Base-by-base conservation (phyloP, 2,888 invertebrate genomes). In the Brassicogethes aeneus region DNA sequence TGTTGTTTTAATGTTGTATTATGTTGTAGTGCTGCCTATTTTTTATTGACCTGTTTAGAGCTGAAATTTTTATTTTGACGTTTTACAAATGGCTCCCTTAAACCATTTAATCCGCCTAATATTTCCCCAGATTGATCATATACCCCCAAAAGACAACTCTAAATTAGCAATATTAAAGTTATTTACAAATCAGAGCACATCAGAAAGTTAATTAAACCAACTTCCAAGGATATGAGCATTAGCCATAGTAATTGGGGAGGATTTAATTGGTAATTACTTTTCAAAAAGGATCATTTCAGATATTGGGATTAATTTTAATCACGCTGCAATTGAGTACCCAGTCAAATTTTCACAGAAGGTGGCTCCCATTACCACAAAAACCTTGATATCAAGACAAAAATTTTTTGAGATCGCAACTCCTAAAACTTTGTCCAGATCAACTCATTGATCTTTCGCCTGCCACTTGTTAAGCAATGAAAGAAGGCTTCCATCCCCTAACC, bases 51-150 rank as follows among this genome's bases (percentile, higher is more conserved):
- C 12, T 15, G 12, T 30, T 29, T 40, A 12, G 39, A 8, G 5
- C 5, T 10, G 5, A 44, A 42, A 47, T 50, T 48, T 50, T 46
- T 48, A 51, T 50, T 52, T 51, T 46, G 49, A 53, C 51, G 48
- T 56, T 59, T 57, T 61, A 58, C 57, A 60, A 60, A 59, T 61
- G 57, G 60, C 60, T 56, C 56, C 59, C 53, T 50, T 44, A 40
- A 45, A 23, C 10, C 23, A 10, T 23, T n/a, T n/a, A n/a, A n/a
- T n/a, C n/a, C 41, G 40, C 37, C 38, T 39, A 36, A 33, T 37
- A 7, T 30, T 37, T 23, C n/a, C 36, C 16, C 31, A 17, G 10
- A 14, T 37, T 34, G 5, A 29, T 16, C 17, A 12, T n/a, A 34
- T 14, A 36, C 34, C 23, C 5, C 23, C 23, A 10, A 5, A 23